phyloP scores from a whole-genome alignment of 2,797 vertebrate species.

The Cossypha caffra region DNA sequence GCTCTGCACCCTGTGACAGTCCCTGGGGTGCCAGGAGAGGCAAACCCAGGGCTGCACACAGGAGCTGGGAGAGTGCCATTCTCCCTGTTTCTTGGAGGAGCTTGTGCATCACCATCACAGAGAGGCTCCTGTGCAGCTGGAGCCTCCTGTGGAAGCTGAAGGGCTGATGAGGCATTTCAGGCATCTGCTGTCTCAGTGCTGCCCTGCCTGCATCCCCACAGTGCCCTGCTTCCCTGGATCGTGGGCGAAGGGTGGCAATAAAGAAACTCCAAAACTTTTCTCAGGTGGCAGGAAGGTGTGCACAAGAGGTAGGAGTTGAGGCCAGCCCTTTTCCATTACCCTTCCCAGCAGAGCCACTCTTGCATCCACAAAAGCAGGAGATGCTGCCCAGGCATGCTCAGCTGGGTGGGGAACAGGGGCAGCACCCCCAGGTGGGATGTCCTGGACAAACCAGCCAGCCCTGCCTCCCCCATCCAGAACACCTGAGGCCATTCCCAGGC shows the following conservation, averaged over 20 bases:
- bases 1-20: not conserved
- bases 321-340: not conserved
- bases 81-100: not conserved
- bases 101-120: too few relatives aligned
- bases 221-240: fast-evolving
- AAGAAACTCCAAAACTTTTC: not conserved
- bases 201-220: not conserved
- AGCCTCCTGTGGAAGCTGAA: fast-evolving
- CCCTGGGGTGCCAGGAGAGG: not conserved
- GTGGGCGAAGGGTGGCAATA: fast-evolving
- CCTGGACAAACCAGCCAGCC: not conserved
- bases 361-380: not conserved
- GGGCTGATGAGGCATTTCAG: not conserved
- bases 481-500: not conserved
- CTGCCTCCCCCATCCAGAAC: not conserved
- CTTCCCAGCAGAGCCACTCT: not conserved
- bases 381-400: not conserved
- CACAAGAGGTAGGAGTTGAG: not conserved
- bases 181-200: not conserved
- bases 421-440: not conserved
- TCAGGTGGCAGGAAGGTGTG: not conserved
- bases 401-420: not conserved
- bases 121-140: not conserved
- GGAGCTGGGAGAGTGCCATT: not conserved
- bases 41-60: not conserved